Conservation (phyloP, 2,888 invertebrate genomes). For the Sepiola atlantica region DNA sequence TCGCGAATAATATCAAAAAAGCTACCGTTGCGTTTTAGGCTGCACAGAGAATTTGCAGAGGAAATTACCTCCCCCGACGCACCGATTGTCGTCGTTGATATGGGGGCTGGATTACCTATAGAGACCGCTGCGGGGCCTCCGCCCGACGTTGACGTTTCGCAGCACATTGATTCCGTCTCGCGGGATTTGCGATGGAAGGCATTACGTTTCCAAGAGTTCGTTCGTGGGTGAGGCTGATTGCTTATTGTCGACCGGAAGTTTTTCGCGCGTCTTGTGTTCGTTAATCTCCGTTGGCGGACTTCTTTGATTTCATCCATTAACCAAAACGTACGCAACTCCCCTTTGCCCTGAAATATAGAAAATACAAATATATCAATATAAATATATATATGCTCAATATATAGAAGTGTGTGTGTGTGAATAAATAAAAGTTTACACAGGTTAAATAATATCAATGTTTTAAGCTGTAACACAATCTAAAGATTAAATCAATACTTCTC, state of each 20-base stretch:
- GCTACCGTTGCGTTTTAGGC: not conserved
- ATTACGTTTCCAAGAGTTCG: conserved; percentile 41
- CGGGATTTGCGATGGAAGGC: conserved; percentile 35
- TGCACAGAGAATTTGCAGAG: not conserved
- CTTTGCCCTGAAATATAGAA: conserved; percentile 73
- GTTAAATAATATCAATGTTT: too few relatives aligned
- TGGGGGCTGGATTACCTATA: not conserved
- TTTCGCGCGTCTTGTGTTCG: not conserved
- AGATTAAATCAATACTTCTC: too few relatives aligned
- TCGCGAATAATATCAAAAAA: conserved; percentile 41
- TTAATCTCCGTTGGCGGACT: conserved; percentile 53
- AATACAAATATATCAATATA: too few relatives aligned
- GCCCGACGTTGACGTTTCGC: not conserved
- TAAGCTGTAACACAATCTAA: too few relatives aligned
- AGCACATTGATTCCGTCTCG: not conserved
- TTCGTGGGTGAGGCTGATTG: not conserved
- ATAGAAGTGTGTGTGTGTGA: too few relatives aligned
- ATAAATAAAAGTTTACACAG: too few relatives aligned
- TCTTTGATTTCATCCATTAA: conserved; percentile 69
- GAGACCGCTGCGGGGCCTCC: not conserved
- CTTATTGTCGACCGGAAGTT: not conserved
- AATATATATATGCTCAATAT: not conserved
- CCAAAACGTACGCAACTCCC: conserved; percentile 75
- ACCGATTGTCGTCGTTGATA: not conserved
- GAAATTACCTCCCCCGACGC: not conserved